These are phyloP conservation scores for Heliconius aoede DNA, from an alignment of 2,888 invertebrate genomes.

Conservation along the genomic window DNA sequence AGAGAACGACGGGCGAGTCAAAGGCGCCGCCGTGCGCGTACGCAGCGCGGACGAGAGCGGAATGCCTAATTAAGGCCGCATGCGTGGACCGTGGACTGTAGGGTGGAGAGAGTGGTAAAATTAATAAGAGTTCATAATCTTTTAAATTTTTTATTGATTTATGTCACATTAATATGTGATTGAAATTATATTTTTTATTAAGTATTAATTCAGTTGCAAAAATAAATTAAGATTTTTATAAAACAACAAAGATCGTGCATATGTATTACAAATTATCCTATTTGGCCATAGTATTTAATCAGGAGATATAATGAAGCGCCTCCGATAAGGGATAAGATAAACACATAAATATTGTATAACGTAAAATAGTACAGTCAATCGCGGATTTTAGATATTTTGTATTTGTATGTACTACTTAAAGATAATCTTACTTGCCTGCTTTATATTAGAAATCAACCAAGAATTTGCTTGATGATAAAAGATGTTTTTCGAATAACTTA, in stretches of 20 bases:
- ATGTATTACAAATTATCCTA: not conserved
- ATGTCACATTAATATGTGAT: not conserved
- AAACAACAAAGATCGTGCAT: not conserved
- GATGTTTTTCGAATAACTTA: too few relatives aligned
- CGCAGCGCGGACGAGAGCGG: conserved; percentile 78
- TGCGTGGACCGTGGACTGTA: conserved; percentile 78
- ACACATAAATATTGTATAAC: conserved; percentile 30
- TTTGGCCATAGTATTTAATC: not conserved
- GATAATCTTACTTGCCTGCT: too few relatives aligned
- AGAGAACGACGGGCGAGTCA: conserved; percentile 73
- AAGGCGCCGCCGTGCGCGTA: conserved; percentile 79
- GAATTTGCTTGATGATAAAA: too few relatives aligned
- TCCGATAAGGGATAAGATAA: conserved; percentile 32
- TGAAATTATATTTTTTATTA: not conserved
- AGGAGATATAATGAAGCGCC: conserved; percentile 27
- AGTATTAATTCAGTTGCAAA: not conserved
- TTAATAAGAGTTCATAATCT: conserved; percentile 30
- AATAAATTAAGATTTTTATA: not conserved
- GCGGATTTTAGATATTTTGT: not conserved
- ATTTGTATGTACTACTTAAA: too few relatives aligned
- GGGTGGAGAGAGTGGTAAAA: conserved; percentile 54
- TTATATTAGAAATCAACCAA: too few relatives aligned
- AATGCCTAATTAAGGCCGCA: conserved; percentile 83
- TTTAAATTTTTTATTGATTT: not conserved
- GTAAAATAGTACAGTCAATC: conserved; percentile 2